A percentile compares a stretch with the other conserved stretches of the same genome.
Evolutionary conservation across 2,888 invertebrate genomes (phyloP).

Genomic region (Drosophila longiperda): DNA sequence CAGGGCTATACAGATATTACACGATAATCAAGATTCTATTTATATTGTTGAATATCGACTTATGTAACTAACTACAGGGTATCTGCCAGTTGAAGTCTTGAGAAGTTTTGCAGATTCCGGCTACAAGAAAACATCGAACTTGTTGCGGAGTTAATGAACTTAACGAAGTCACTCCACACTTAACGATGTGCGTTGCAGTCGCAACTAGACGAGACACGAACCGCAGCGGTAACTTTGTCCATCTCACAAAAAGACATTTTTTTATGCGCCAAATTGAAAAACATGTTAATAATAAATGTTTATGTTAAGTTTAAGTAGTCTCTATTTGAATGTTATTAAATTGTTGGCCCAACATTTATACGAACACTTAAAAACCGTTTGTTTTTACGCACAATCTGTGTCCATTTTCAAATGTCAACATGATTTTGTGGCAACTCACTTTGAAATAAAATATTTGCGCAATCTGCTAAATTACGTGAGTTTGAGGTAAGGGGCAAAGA

Average conservation of each 20-base stretch:
- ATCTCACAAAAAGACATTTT: neutral
- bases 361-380: neutral
- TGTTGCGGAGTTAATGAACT: neutral
- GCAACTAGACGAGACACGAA: constrained; percentile 20
- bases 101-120: neutral
- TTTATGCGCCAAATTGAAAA: neutral
- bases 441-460: constrained; percentile 36
- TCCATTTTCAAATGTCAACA: constrained; percentile 35
- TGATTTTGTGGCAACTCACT: constrained; percentile 6
- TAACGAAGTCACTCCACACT: constrained; percentile 9
- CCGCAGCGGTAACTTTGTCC: neutral
- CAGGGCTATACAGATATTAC: neutral
- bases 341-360: neutral
- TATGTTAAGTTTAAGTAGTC: neutral
- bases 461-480: constrained; percentile 36
- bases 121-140: neutral
- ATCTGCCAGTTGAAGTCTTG: neutral
- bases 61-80: neutral
- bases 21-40: neutral
- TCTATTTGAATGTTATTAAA: neutral
- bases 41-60: neutral
- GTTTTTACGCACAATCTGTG: neutral
- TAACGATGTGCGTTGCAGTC: neutral
- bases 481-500: neutral
- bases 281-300: neutral